Conservation (phyloP, 2,797 vertebrate species). For the Acropternis orthonyx region DNA sequence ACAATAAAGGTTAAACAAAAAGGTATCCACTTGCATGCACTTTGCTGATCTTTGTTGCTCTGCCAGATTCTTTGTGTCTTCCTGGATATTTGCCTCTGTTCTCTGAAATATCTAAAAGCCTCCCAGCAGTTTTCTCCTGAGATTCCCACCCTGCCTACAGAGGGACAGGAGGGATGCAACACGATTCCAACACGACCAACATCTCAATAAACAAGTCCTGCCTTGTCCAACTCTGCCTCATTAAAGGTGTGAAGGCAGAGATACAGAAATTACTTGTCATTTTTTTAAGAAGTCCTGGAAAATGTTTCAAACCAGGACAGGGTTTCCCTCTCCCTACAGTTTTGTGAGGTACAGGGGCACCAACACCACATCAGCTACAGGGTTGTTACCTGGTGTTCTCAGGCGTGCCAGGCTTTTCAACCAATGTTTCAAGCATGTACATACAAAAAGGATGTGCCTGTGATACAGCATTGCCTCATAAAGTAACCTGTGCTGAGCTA, state of each 20-base stretch:
- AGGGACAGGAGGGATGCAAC: not conserved
- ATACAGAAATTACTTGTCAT: not conserved
- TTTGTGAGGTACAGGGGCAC: not conserved
- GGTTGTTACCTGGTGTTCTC: rapidly evolving
- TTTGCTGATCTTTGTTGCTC: not conserved
- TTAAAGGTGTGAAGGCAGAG: slow-evolving; percentile 29
- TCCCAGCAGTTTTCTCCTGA: not conserved
- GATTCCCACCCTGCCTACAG: not conserved
- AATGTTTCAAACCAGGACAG: not conserved
- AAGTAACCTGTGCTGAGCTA: not conserved
- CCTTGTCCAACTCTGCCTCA: slow-evolving; percentile 37
- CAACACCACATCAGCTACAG: not conserved
- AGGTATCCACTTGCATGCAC: not conserved
- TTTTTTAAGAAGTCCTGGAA: not conserved
- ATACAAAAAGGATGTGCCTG: not conserved
- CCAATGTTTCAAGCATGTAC: not conserved
- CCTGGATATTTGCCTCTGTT: not conserved
- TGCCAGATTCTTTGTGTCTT: not conserved
- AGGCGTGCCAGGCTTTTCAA: not conserved
- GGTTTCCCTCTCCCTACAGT: not conserved
- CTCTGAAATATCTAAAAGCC: not conserved
- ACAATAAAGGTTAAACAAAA: not conserved
- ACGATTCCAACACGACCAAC: not conserved
- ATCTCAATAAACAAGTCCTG: slow-evolving; percentile 40
- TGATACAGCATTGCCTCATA: no score